Percentiles rank a stretch among this genome's conserved stretches.
Evolutionary conservation across 2,797 vertebrate genomes (phyloP).

Genomic region (Naso thynnoides): DNA sequence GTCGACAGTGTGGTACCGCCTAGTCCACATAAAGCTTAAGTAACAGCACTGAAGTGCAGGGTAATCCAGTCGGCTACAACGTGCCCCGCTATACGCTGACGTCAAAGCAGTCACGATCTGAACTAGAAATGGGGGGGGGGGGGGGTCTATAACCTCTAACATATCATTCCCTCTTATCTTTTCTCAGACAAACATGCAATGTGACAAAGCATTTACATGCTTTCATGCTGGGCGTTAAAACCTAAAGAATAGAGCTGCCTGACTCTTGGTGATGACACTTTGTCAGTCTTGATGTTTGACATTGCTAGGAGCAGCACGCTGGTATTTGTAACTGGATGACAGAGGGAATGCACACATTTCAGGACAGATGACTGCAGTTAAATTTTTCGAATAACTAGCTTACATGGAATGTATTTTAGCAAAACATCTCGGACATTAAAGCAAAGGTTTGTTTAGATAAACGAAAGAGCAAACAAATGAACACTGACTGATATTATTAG

Average conservation of each 20-base stretch:
- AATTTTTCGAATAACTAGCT: neutral
- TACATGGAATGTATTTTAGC: neutral
- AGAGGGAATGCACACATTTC: neutral
- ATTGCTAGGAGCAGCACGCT: slow-evolving; percentile 1
- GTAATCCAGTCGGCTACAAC: slow-evolving; percentile 1
- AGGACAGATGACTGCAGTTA: neutral
- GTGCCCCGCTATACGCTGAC: neutral
- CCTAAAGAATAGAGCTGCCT: neutral
- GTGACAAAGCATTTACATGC: neutral
- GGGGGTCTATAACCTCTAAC: neutral
- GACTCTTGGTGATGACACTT: neutral
- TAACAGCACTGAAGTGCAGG: neutral
- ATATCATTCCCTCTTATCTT: neutral
- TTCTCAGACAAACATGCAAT: neutral
- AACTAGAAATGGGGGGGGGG: neutral
- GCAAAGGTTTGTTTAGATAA: neutral
- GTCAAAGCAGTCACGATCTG: neutral
- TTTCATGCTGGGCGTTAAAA: neutral
- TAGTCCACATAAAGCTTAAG: slow-evolving; percentile 13
- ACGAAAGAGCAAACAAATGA: neutral
- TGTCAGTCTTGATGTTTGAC: neutral
- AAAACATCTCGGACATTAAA: neutral
- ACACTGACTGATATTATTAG: neutral
- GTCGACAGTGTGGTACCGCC: neutral
- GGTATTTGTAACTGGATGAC: neutral